These are phyloP conservation scores for Saccostrea cuccullata DNA, from an alignment of 1,140 invertebrate species.

Conservation along the genomic window DNA sequence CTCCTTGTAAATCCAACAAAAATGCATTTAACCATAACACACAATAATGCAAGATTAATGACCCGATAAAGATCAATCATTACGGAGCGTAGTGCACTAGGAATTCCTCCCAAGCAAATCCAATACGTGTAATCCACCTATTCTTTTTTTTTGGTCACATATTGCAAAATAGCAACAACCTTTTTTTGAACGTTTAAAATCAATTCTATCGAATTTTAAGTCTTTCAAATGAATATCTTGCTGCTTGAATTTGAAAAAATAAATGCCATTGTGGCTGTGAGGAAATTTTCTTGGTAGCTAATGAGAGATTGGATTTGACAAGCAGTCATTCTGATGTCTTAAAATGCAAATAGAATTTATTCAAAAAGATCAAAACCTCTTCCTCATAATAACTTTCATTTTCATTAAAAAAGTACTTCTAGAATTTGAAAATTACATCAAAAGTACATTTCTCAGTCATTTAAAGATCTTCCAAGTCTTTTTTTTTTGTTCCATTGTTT, in stretches of 20 bases:
- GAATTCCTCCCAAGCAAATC: constrained; percentile 14
- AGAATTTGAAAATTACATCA: no score
- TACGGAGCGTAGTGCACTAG: constrained; percentile 1
- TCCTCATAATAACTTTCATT: no score
- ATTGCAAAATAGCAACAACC: constrained; percentile 23
- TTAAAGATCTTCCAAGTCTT: no score
- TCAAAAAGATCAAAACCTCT: no score
- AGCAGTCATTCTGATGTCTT: no score
- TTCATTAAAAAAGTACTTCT: no score
- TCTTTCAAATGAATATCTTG: not conserved
- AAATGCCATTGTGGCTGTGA: not conserved
- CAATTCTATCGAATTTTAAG: constrained; percentile 3
- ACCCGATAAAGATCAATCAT: constrained; percentile 34
- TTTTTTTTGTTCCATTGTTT: no score
- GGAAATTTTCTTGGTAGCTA: not conserved
- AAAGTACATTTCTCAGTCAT: no score
- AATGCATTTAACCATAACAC: constrained; percentile 35
- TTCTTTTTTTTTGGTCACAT: constrained; percentile 25
- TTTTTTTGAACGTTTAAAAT: not conserved
- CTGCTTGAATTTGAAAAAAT: not conserved
- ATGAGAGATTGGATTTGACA: no score
- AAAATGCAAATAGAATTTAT: no score
- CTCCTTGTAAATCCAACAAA: constrained; percentile 37
- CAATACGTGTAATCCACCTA: constrained; percentile 25
- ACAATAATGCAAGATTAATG: constrained; percentile 38